Base-by-base conservation (phyloP, 1,140 invertebrate species). In the Copidosoma floridanum region DNA sequence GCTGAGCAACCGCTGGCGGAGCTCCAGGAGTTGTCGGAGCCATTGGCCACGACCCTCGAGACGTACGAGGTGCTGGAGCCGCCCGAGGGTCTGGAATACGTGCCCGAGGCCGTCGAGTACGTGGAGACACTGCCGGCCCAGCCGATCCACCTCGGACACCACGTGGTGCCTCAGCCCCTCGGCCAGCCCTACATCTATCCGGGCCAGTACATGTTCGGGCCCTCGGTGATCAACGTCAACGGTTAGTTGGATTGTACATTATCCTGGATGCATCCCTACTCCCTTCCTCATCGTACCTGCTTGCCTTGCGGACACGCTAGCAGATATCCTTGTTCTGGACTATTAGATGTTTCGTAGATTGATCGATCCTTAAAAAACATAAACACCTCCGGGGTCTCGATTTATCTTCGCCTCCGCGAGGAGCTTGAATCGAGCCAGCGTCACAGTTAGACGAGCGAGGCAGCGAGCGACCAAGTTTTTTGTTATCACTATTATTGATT, bases 191-290 rank as follows among this genome's bases (percentile, higher is more conserved):
- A 82, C 65, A 64, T 82, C 55, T 82, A 82, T 52, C 80, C 81
- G 14, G 81, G 80, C 20, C 78, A 79, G 57, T 82, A 78, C 65
- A 80, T 82, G 78, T 82, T 81, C 53, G 81, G 80, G 1, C 76
- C 79, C 11, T 69, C 80, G 16, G 64, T 82, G 60, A 70, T 81
- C 68, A 80, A 79, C 67, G 70, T 81, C 46, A 81, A 82, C 63
- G 81, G 81, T 82, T 76, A 64, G 76, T 78, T n/a, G n/a, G n/a
- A n/a, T n/a, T n/a, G n/a, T n/a, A n/a, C n/a, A n/a, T n/a, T n/a
- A n/a, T n/a, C n/a, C n/a, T n/a, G n/a, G n/a, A n/a, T 29, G 38
- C 32, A 18, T 7, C 27, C 37, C 12, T 4, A 11, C 14, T 27
- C n/a, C n/a, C 7, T 24, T n/a, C n/a, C n/a, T n/a, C n/a, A n/a